A percentile compares a stretch with the other conserved stretches of the same genome.
Conservation (phyloP, 2,113 vertebrate genomes). For the Theristicus caerulescens region DNA sequence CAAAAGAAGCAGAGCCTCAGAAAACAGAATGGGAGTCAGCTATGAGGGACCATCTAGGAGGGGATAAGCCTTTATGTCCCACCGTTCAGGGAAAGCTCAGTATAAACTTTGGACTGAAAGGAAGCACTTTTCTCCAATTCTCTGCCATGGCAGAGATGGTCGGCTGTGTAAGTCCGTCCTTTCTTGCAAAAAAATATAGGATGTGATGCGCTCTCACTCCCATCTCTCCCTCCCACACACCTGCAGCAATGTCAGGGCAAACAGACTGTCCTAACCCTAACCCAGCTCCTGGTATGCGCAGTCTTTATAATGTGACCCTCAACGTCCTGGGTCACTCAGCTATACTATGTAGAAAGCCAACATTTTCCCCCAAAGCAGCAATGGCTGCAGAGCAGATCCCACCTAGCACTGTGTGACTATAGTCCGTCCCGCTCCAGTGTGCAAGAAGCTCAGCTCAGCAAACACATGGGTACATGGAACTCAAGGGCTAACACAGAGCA, state of each 20-base stretch:
- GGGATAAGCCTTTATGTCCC: neutral
- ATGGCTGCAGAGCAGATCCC: neutral
- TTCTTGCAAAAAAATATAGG: neutral
- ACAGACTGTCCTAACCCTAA: neutral
- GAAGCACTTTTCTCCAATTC: neutral
- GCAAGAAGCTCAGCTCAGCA: neutral
- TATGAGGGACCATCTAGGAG: neutral
- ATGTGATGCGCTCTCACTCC: neutral
- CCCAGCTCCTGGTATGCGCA: neutral
- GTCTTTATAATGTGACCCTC: neutral
- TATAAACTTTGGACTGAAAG: neutral
- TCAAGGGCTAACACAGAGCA: neutral
- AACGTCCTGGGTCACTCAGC: neutral
- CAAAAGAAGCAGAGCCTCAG: neutral
- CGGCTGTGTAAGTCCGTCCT: neutral
- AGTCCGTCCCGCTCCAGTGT: neutral
- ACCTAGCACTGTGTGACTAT: neutral
- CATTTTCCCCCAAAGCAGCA: neutral
- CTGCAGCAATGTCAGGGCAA: neutral
- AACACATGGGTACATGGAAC: neutral
- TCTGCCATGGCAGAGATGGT: neutral
- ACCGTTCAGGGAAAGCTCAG: neutral
- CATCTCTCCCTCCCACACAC: neutral
- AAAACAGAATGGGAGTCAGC: neutral
- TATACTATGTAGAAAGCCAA: neutral